These are phyloP conservation scores for Neodon shergylaensis DNA, from an alignment of 2,113 vertebrate species.

Conservation along the genomic window DNA sequence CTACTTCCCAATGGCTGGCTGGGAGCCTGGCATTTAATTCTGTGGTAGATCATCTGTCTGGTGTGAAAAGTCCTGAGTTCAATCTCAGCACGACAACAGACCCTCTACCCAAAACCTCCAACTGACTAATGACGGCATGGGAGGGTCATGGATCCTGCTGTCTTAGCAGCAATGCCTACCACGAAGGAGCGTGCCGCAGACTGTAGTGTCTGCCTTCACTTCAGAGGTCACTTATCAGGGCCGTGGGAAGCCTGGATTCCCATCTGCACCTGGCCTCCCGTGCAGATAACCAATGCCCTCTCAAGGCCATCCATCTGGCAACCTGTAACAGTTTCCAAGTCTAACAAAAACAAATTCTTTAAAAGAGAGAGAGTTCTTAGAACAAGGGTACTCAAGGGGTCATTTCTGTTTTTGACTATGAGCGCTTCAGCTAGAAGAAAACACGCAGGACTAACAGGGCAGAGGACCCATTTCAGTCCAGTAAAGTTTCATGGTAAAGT, in stretches of 20 bases:
- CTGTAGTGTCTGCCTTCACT: not conserved
- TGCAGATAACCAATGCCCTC: conserved; percentile 41
- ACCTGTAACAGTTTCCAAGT: conserved; percentile 54
- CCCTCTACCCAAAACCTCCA: not conserved
- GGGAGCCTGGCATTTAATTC: not conserved
- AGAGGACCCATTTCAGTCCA: conserved; percentile 19
- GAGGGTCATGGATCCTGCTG: not conserved
- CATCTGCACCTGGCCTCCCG: conserved; percentile 39
- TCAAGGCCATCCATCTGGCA: conserved; percentile 59
- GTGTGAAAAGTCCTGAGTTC: not conserved
- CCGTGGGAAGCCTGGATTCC: conserved; percentile 15
- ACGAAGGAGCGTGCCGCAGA: not conserved
- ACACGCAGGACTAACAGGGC: not conserved
- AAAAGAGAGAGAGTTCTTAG: conserved; percentile 17
- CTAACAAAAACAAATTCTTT: conserved; percentile 68
- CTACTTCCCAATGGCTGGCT: not conserved
- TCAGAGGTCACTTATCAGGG: not conserved
- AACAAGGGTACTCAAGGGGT: conserved; percentile 49
- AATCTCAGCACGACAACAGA: not conserved
- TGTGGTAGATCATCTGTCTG: not conserved
- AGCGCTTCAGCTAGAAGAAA: conserved; percentile 53
- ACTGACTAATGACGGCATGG: not conserved
- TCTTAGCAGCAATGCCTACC: not conserved
- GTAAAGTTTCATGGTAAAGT: not conserved
- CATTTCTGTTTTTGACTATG: conserved; percentile 37